These are phyloP conservation scores for Dynastes grantii DNA, from an alignment of 2,888 invertebrate species.

Conservation along the genomic window DNA sequence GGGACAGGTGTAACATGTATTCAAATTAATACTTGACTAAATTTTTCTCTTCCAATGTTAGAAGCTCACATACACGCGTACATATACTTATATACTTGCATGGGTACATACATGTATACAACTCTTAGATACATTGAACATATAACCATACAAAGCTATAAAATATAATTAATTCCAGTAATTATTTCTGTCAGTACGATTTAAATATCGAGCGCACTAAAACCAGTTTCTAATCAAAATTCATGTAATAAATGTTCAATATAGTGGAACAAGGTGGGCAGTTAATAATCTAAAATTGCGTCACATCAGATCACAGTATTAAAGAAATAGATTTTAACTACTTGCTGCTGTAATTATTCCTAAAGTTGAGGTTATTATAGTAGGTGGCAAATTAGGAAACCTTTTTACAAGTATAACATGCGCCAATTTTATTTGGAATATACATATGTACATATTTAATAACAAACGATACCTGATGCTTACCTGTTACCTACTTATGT, in stretches of 20 bases:
- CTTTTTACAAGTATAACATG: too few species aligned
- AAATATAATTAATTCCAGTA: slow-evolving; percentile 55
- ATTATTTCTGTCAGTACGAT: slow-evolving; percentile 56
- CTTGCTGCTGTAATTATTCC: not conserved
- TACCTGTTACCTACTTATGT: too few species aligned
- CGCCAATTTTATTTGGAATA: too few species aligned
- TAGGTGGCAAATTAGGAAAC: too few species aligned
- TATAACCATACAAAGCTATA: slow-evolving; percentile 48
- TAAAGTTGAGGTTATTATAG: not conserved
- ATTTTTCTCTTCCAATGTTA: slow-evolving; percentile 38
- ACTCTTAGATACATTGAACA: not conserved
- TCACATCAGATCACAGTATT: slow-evolving; percentile 8
- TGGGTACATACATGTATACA: slow-evolving; percentile 1
- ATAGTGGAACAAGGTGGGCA: slow-evolving; percentile 44
- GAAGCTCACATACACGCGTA: not conserved
- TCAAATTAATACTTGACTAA: slow-evolving; percentile 48
- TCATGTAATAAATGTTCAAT: slow-evolving; percentile 57
- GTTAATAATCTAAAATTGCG: slow-evolving; percentile 47
- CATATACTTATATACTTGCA: not conserved
- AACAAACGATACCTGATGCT: too few species aligned
- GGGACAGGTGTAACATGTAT: slow-evolving; percentile 47
- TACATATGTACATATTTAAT: too few species aligned
- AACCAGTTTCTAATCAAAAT: slow-evolving; percentile 59
- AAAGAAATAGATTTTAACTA: slow-evolving; percentile 5
- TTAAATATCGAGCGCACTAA: slow-evolving; percentile 53